A percentile compares a stretch with the other conserved stretches of the same genome.
phyloP scores from a whole-genome alignment of 2,797 vertebrate species.

The Champsocephalus esox region DNA sequence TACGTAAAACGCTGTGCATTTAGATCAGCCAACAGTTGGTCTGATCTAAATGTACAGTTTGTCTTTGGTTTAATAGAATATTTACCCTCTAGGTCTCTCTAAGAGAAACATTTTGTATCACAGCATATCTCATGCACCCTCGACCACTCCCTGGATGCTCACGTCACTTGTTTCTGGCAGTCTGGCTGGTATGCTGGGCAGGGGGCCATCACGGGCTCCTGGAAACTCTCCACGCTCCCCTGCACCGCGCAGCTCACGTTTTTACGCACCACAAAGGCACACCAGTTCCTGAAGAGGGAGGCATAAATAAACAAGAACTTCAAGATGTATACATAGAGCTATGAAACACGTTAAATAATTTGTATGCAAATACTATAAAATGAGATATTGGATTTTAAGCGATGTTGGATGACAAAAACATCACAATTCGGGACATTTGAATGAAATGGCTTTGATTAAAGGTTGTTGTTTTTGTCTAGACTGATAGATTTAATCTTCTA shows the following conservation, averaged over 20 bases:
- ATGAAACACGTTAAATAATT: background rate
- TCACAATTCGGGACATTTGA: background rate
- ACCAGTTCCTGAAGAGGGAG: slow-evolving; percentile 91
- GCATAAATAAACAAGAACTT: slow-evolving; percentile 13
- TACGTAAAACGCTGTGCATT: slow-evolving; percentile 5
- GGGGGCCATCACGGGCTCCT: slow-evolving; percentile 89
- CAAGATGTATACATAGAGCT: background rate
- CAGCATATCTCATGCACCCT: slow-evolving; percentile 42
- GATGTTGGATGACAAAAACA: slow-evolving; percentile 14
- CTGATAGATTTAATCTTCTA: too few species aligned
- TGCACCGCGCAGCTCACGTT: slow-evolving; percentile 96
- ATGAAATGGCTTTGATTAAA: too few species aligned
- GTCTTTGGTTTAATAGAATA: slow-evolving; percentile 17
- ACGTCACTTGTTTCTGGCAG: slow-evolving; percentile 92
- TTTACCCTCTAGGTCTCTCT: slow-evolving; percentile 33
- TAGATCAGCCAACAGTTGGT: slow-evolving; percentile 13
- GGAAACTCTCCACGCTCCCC: slow-evolving; percentile 90
- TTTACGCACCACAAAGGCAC: slow-evolving; percentile 94
- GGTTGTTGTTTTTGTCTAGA: too few species aligned
- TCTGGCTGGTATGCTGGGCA: slow-evolving; percentile 87
- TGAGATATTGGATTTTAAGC: background rate
- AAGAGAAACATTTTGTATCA: slow-evolving; percentile 46
- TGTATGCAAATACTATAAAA: background rate
- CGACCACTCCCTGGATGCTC: slow-evolving; percentile 80
- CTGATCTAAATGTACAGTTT: background rate